Evolutionary conservation across 2,113 vertebrate species (phyloP).

Genomic region (Rhinogobius similis): DNA sequence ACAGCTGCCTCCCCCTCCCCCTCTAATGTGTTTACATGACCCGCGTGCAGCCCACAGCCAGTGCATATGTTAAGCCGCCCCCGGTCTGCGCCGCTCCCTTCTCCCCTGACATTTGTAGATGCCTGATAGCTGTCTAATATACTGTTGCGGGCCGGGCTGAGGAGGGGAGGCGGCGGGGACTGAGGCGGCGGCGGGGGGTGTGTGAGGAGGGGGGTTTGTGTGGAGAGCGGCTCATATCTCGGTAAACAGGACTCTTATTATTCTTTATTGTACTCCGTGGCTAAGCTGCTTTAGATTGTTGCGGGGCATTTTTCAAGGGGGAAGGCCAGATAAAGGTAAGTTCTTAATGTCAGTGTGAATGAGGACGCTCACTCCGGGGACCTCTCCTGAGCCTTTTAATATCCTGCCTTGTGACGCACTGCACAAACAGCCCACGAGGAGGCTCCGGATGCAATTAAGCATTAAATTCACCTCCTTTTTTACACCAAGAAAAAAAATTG

Average conservation of each 20-base stretch:
- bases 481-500: background rate
- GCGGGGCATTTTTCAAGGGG: conserved; percentile 79
- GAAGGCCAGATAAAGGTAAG: conserved; percentile 81
- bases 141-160: conserved; percentile 80
- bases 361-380: conserved; percentile 60
- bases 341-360: conserved; percentile 91
- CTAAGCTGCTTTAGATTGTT: conserved; percentile 79
- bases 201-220: conserved; percentile 31
- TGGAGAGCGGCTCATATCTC: conserved; percentile 90
- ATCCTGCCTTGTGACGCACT: conserved; percentile 58
- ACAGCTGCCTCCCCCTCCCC: conserved; percentile 17
- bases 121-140: conserved; percentile 87
- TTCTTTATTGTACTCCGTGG: conserved; percentile 84
- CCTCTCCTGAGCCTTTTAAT: conserved; percentile 70
- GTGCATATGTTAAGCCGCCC: conserved; percentile 29
- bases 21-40: conserved; percentile 32
- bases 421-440: conserved; percentile 8
- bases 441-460: background rate
- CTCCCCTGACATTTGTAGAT: conserved; percentile 91
- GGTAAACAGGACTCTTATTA: conserved; percentile 92
- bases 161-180: background rate
- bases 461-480: background rate
- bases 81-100: conserved; percentile 43
- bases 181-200: background rate
- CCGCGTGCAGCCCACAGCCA: conserved; percentile 11